Evolutionary conservation across 2,888 invertebrate species (phyloP).

Genomic region (Acrocera orbiculus): DNA sequence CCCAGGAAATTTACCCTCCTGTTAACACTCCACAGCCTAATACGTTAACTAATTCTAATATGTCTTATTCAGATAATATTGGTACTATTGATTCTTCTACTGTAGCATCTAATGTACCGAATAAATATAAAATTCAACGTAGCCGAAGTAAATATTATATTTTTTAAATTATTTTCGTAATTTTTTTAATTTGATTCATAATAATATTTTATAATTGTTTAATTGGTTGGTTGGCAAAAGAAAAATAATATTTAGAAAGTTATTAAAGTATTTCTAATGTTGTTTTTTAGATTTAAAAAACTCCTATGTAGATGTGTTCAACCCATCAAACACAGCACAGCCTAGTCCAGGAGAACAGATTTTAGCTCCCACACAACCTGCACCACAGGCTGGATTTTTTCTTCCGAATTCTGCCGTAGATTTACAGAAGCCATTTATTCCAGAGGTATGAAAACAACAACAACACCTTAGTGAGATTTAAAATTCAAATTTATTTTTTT

Average conservation of each 20-base stretch:
- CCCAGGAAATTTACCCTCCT: too few species aligned
- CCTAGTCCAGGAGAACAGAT: slow-evolving; percentile 25
- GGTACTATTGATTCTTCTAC: too few species aligned
- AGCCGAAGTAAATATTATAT: slow-evolving; percentile 44
- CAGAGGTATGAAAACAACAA: slow-evolving; percentile 14
- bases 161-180: slow-evolving; percentile 1
- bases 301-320: slow-evolving; percentile 81
- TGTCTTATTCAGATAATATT: too few species aligned
- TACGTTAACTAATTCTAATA: too few species aligned
- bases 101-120: too few species aligned
- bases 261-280: slow-evolving; percentile 3
- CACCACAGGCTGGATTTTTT: slow-evolving; percentile 28
- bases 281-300: slow-evolving; percentile 51
- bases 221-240: too few species aligned
- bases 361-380: slow-evolving; percentile 27
- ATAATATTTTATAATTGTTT: too few species aligned
- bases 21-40: too few species aligned
- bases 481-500: slow-evolving; percentile 1
- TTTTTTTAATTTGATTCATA: slow-evolving; percentile 2
- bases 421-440: slow-evolving; percentile 17
- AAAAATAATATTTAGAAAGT: too few species aligned
- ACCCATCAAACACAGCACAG: slow-evolving; percentile 41
- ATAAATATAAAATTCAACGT: slow-evolving; percentile 66
- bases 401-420: slow-evolving; percentile 19
- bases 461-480: slow-evolving; percentile 13